A percentile compares a stretch with the other conserved stretches of the same genome.
These are phyloP conservation scores for Sericinus montela DNA, from an alignment of 2,888 invertebrate genomes.

Conservation along the genomic window DNA sequence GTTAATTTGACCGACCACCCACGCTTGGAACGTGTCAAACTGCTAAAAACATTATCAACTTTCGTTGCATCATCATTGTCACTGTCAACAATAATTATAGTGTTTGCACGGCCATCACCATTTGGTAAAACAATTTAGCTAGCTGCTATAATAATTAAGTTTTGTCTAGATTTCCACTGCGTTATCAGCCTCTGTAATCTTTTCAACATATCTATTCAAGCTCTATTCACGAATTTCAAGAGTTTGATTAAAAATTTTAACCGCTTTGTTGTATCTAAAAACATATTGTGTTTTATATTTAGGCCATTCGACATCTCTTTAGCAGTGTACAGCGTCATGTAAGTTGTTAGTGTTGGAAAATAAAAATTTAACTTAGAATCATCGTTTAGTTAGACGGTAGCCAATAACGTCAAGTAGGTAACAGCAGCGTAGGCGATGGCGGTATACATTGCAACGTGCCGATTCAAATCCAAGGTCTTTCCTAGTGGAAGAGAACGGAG, in stretches of 20 bases:
- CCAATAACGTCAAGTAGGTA: slow-evolving; percentile 60
- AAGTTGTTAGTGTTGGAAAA: slow-evolving; percentile 27
- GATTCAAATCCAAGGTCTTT: slow-evolving; percentile 79
- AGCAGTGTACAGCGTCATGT: not conserved
- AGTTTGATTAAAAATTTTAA: too few species aligned
- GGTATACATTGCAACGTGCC: slow-evolving; percentile 77
- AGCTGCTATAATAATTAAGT: slow-evolving; percentile 62
- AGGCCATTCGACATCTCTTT: not conserved
- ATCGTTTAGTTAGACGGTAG: slow-evolving; percentile 58
- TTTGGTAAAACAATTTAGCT: slow-evolving; percentile 59
- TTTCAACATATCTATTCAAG: not conserved
- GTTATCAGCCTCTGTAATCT: slow-evolving; percentile 22
- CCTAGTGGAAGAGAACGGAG: slow-evolving; percentile 80
- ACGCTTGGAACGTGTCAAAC: slow-evolving; percentile 71
- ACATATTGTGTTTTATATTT: not conserved
- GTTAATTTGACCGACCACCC: slow-evolving; percentile 42
- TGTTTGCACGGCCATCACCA: slow-evolving; percentile 53
- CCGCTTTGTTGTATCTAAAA: too few species aligned
- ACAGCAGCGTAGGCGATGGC: slow-evolving; percentile 74
- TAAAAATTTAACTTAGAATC: slow-evolving; percentile 43
- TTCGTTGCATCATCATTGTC: slow-evolving; percentile 67
- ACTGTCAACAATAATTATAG: slow-evolving; percentile 52
- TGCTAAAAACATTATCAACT: slow-evolving; percentile 72
- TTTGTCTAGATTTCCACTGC: slow-evolving; percentile 45
- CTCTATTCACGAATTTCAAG: too few species aligned